Evolutionary conservation across 2,888 invertebrate species (phyloP), one percentile per base, ranked within the genome.

Genomic region (Seira musarum): DNA sequence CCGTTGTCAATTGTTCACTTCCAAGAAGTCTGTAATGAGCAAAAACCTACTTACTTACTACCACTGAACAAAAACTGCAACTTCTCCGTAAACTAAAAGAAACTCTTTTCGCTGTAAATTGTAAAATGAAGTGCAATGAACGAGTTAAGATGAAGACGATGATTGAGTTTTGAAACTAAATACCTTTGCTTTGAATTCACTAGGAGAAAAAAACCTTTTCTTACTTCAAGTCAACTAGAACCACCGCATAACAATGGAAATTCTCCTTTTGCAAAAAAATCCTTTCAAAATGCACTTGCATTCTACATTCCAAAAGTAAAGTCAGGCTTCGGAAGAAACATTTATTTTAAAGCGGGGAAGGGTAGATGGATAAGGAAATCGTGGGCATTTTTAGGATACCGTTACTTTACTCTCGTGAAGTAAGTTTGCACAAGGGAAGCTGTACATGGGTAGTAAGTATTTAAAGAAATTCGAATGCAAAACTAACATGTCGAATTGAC

Each of bases 1-100:
- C n/a, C 30, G 25, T 65, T 8, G 6, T 65, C 25, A 25, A 53
- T 53, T 53, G 53, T 53, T 3, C 6, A 53, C 53, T 65, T 72
- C 71, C 64, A 35, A 72, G 71, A 72, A 72, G n/a, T 35, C 8
- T n/a, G 22, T 64, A 72, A 69, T 69, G 60, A 69, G 25, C 53
- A n/a, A 53, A 15, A 53, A 13, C 53, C 13, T 40, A 40, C 40
- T 40, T 6, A 40, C 6, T n/a, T n/a, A n/a, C n/a, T n/a, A n/a
- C n/a, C n/a, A n/a, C n/a, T n/a, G n/a, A n/a, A 40, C 13, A 13
- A 40, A 8, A 40, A 40, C 6, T 8, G 13, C 6, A 40, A 40
- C 40, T 13, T 40, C 40, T 53, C 13, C 17, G 53, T 17, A 13
- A 53, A 53, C 3, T 15, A 15, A 13, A 8, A 30, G 8, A 30